phyloP scores from a whole-genome alignment of 1,140 invertebrate genomes.

The Drosophila tristis region DNA sequence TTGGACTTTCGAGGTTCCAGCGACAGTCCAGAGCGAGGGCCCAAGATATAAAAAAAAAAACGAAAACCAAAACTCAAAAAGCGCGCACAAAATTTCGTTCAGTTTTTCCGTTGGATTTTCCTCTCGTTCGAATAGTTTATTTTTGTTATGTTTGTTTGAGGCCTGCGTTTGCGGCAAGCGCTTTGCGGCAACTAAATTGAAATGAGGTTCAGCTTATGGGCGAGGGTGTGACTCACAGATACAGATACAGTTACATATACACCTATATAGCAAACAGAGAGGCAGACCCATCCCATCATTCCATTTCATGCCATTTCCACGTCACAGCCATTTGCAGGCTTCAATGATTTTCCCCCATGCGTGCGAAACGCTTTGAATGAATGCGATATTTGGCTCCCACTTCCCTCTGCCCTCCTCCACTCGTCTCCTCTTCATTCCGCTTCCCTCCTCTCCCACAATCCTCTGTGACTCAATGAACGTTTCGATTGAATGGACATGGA shows the following conservation, averaged over 20 bases:
- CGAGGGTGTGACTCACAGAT: conserved; percentile 58
- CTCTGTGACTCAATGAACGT: conserved; percentile 41
- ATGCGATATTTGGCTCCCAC: conserved; percentile 42
- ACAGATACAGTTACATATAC: conserved; percentile 52
- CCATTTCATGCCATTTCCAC: background rate
- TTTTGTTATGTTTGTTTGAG: conserved; percentile 6
- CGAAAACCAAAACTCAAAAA: conserved; percentile 63
- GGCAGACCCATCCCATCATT: conserved; percentile 1
- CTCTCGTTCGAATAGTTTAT: conserved; percentile 1
- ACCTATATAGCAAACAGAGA: conserved; percentile 10
- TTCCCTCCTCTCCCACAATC: background rate
- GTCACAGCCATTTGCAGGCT: conserved; percentile 58
- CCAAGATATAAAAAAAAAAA: conserved; percentile 72
- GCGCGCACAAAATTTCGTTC: conserved; percentile 61
- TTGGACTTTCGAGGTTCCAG: conserved; percentile 1
- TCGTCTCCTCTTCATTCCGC: conserved; percentile 18
- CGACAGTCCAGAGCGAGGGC: conserved; percentile 41
- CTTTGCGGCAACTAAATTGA: conserved; percentile 77
- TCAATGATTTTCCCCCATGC: conserved; percentile 77
- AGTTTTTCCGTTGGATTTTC: conserved; percentile 3
- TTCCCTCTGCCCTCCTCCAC: conserved; percentile 7
- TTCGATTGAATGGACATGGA: conserved; percentile 55
- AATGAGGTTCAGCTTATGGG: conserved; percentile 54
- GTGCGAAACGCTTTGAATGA: conserved; percentile 62
- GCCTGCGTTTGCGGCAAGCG: conserved; percentile 72